A percentile compares a stretch with the other conserved stretches of the same genome.
Evolutionary conservation across 1,140 invertebrate genomes (phyloP).

Genomic region (Chrysoperla carnea): DNA sequence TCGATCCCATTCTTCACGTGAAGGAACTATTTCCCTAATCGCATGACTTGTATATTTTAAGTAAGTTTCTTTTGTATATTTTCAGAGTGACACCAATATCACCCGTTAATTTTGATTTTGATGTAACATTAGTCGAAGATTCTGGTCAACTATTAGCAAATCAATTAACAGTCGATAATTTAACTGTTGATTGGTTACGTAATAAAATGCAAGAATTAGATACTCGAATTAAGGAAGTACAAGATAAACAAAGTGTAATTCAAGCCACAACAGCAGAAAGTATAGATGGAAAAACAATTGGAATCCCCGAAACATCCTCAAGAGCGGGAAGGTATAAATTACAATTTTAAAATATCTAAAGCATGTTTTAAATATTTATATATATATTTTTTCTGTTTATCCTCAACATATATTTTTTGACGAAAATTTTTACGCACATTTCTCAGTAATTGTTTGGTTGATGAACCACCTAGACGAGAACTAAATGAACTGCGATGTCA

Average conservation of each 20-base stretch:
- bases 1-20: too few species aligned
- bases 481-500: slow-evolving; percentile 46
- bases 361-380: too few species aligned
- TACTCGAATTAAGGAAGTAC: slow-evolving; percentile 42
- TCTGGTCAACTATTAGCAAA: slow-evolving; percentile 64
- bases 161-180: slow-evolving; percentile 75
- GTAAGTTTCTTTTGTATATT: too few species aligned
- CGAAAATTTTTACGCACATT: too few species aligned
- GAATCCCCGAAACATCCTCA: slow-evolving; percentile 21
- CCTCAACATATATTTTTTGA: too few species aligned
- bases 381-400: too few species aligned
- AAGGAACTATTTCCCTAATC: too few species aligned
- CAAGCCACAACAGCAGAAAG: slow-evolving; percentile 28
- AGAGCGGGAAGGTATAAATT: slow-evolving; percentile 28
- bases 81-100: slow-evolving; percentile 52
- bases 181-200: slow-evolving; percentile 73
- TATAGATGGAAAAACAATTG: slow-evolving; percentile 26
- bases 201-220: slow-evolving; percentile 62
- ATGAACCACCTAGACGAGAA: slow-evolving; percentile 19
- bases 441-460: too few species aligned
- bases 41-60: too few species aligned
- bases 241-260: slow-evolving; percentile 37
- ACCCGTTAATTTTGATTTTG: slow-evolving; percentile 62
- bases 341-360: slow-evolving; percentile 11
- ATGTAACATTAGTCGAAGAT: slow-evolving; percentile 66